These are phyloP conservation scores for Chalcis sispes DNA, from an alignment of 2,888 invertebrate genomes.

Conservation along the genomic window DNA sequence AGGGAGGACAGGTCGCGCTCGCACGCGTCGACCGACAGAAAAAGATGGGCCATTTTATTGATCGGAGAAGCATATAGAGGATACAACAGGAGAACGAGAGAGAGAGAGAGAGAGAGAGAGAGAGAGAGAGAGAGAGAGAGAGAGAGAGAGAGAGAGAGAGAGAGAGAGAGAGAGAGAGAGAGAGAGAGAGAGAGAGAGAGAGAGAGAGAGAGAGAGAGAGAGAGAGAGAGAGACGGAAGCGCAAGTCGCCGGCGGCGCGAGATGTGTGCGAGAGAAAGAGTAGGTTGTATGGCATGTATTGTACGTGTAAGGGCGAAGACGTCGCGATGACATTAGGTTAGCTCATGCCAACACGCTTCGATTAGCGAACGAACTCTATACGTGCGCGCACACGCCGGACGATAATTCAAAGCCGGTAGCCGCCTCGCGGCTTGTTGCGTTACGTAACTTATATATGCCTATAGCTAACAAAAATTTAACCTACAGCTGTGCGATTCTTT, in stretches of 20 bases:
- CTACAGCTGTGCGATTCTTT: too few species aligned
- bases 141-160: not conserved
- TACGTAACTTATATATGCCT: too few species aligned
- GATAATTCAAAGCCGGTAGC: not conserved
- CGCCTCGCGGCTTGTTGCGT: too few species aligned
- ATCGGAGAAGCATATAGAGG: conserved; percentile 72
- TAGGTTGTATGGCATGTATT: not conserved
- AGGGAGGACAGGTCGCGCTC: not conserved
- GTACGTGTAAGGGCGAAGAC: not conserved
- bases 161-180: not conserved
- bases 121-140: not conserved
- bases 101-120: conserved; percentile 6
- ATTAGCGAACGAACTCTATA: not conserved
- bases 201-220: not conserved
- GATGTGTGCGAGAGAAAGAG: not conserved
- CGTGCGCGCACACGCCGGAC: not conserved
- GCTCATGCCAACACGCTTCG: not conserved
- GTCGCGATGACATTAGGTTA: too few species aligned
- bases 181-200: conserved; percentile 16
- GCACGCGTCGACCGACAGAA: conserved; percentile 58
- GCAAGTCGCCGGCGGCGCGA: not conserved
- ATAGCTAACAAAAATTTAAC: too few species aligned
- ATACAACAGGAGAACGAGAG: conserved; percentile 59
- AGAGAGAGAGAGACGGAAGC: conserved; percentile 18
- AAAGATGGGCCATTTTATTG: conserved; percentile 74